These are phyloP conservation scores for Anthrax anthrax DNA, from an alignment of 2,888 invertebrate species.

Conservation along the genomic window DNA sequence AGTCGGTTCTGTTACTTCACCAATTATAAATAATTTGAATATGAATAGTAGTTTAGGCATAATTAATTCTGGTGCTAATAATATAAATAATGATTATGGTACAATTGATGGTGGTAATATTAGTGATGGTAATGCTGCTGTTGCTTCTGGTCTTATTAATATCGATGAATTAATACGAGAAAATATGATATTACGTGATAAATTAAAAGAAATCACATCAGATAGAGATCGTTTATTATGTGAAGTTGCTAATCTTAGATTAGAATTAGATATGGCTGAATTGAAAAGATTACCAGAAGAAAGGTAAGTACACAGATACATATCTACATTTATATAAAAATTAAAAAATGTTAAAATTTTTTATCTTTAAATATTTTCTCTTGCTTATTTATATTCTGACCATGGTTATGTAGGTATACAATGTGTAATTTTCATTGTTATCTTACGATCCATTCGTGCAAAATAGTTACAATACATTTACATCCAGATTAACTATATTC, in stretches of 20 bases:
- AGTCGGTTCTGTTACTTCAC: background rate
- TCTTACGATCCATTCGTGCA: too few relatives aligned
- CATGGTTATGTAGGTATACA: too few relatives aligned
- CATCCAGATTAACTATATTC: too few relatives aligned
- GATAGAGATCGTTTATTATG: conserved; percentile 32
- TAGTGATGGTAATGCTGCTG: background rate
- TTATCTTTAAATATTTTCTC: too few relatives aligned
- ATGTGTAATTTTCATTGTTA: too few relatives aligned
- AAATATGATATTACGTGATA: conserved; percentile 26
- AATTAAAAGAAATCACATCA: conserved; percentile 26
- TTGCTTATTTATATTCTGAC: too few relatives aligned
- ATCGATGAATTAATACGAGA: conserved; percentile 28
- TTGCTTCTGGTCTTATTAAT: background rate
- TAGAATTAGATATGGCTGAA: conserved; percentile 34
- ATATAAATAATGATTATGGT: background rate
- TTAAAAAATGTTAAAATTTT: too few relatives aligned
- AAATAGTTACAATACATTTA: too few relatives aligned
- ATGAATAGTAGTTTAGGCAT: background rate
- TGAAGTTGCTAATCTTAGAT: conserved; percentile 30
- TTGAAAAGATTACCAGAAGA: conserved; percentile 31
- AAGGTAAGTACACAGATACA: conserved; percentile 31
- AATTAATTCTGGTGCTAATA: background rate
- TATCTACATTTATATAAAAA: too few relatives aligned
- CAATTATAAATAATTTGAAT: background rate
- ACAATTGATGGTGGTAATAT: background rate